phyloP scores from a whole-genome alignment of 2,888 invertebrate species.

The Nymphalis urticae region DNA sequence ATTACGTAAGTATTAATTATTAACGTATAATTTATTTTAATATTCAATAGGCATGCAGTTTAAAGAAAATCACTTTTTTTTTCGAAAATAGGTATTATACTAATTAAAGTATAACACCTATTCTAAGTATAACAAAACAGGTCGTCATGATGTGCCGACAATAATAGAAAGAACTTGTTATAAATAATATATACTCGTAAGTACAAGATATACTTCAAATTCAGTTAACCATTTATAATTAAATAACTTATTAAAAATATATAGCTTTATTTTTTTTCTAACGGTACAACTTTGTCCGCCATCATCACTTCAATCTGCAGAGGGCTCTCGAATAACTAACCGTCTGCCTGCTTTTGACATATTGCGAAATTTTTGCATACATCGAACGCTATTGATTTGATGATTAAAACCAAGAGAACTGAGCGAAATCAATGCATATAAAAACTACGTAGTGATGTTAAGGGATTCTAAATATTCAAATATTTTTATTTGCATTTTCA shows the following conservation, averaged over 20 bases:
- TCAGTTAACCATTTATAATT: too few species aligned
- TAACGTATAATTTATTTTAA: too few species aligned
- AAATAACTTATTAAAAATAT: neutral
- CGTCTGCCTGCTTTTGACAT: constrained; percentile 38
- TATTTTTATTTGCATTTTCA: constrained; percentile 1
- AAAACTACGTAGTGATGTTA: neutral
- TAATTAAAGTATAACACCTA: too few species aligned
- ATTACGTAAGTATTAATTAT: too few species aligned
- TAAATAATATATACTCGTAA: neutral
- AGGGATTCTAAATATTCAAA: too few species aligned
- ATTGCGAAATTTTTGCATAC: constrained; percentile 34
- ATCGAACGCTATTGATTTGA: constrained; percentile 5
- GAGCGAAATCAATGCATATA: neutral
- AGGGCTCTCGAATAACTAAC: constrained; percentile 20
- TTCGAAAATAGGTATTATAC: too few species aligned
- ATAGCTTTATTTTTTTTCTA: neutral
- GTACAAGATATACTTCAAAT: too few species aligned
- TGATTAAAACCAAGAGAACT: constrained; percentile 16
- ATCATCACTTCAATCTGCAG: constrained; percentile 1
- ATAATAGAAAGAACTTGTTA: neutral
- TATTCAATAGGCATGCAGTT: too few species aligned
- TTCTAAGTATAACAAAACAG: neutral
- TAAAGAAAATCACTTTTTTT: too few species aligned
- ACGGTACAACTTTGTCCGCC: neutral
- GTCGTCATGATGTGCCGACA: neutral